These are phyloP conservation scores for Hypocryptadius cinnamomeus DNA, from an alignment of 2,113 vertebrate species.

Conservation along the genomic window DNA sequence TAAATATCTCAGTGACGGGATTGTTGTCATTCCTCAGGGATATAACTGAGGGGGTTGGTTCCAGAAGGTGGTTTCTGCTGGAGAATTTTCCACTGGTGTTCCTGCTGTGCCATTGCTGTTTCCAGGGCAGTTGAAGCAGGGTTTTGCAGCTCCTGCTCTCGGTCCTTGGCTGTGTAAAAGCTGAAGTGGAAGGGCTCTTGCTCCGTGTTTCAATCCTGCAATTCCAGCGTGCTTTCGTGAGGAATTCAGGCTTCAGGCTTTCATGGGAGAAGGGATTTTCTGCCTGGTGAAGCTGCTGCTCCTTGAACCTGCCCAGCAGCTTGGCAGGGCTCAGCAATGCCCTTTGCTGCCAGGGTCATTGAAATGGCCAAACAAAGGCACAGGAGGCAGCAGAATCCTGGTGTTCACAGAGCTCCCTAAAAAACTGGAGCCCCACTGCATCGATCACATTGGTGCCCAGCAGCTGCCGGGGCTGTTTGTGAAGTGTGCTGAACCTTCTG, in stretches of 20 bases:
- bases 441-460: not conserved
- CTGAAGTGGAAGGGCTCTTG: not conserved
- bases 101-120: not conserved
- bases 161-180: not conserved
- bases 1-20: not conserved
- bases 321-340: accelerated
- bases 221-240: not conserved
- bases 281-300: not conserved
- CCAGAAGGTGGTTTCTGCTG: not conserved
- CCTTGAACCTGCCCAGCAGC: not conserved
- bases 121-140: not conserved
- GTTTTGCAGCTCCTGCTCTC: not conserved
- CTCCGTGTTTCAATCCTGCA: not conserved
- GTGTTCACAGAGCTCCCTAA: not conserved
- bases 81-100: not conserved
- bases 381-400: not conserved
- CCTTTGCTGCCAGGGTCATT: not conserved
- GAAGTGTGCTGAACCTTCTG: not conserved
- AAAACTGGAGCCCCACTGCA: not conserved
- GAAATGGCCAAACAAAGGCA: not conserved
- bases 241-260: not conserved
- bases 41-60: not conserved
- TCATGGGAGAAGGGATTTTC: not conserved
- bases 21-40: not conserved
- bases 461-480: not conserved